Evolutionary conservation across 2,113 vertebrate genomes (phyloP).

Genomic region (Oreochromis tanganicae): DNA sequence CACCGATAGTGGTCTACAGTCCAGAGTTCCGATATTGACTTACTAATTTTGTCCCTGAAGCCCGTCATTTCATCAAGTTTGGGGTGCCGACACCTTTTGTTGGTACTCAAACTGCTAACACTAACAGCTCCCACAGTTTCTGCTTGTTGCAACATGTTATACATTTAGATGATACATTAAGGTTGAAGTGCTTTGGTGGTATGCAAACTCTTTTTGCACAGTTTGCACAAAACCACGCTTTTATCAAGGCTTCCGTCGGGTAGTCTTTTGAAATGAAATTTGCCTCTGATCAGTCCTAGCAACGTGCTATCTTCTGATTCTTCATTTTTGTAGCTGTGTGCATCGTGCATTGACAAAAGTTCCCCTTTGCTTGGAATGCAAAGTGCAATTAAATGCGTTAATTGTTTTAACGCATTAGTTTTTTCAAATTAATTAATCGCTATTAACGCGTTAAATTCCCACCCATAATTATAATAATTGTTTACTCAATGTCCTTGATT

Average conservation of each 20-base stretch:
- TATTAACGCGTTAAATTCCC: background rate
- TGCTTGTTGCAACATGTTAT: background rate
- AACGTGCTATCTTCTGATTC: background rate
- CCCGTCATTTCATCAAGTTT: too few species aligned
- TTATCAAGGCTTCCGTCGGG: background rate
- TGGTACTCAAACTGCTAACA: background rate
- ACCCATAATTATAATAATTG: background rate
- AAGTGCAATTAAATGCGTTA: background rate
- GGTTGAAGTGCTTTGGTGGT: background rate
- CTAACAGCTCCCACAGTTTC: background rate
- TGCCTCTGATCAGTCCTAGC: background rate
- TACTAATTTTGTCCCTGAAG: too few species aligned
- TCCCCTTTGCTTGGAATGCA: background rate
- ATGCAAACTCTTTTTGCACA: background rate
- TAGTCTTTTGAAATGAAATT: background rate
- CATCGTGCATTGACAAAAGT: background rate
- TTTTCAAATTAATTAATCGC: background rate
- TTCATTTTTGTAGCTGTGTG: background rate
- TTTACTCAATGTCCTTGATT: background rate
- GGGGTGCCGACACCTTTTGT: too few species aligned
- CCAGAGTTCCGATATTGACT: too few species aligned
- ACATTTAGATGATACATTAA: background rate
- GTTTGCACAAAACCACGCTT: background rate
- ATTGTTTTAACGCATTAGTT: background rate
- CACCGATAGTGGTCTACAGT: too few species aligned